These are phyloP conservation scores for Procambarus virginalis DNA, from an alignment of 1,140 invertebrate genomes.

Conservation along the genomic window DNA sequence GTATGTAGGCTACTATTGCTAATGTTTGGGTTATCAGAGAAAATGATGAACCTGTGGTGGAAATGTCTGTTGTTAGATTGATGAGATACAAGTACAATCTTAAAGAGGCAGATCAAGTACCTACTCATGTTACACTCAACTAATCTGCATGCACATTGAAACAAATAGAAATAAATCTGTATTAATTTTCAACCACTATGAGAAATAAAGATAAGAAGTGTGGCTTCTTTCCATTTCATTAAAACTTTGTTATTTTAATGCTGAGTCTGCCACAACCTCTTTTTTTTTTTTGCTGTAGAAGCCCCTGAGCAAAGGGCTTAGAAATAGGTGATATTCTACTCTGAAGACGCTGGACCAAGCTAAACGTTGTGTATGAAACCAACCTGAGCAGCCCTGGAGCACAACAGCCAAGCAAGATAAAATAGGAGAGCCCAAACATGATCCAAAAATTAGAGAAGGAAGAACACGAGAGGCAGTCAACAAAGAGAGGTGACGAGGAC, in stretches of 20 bases:
- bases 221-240: conserved; percentile 1
- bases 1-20: background rate
- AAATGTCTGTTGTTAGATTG: conserved; percentile 22
- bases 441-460: conserved; percentile 52
- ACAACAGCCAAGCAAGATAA: conserved; percentile 55
- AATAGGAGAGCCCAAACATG: conserved; percentile 59
- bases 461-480: conserved; percentile 45
- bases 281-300: background rate
- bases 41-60: conserved; percentile 26
- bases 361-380: conserved; percentile 44
- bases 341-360: conserved; percentile 27
- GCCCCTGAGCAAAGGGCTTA: background rate
- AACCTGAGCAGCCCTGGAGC: conserved; percentile 47
- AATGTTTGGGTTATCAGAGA: conserved; percentile 4
- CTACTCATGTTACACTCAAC: conserved; percentile 24
- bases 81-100: conserved; percentile 1
- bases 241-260: background rate
- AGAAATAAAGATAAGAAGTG: conserved; percentile 17
- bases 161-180: conserved; percentile 13
- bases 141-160: conserved; percentile 30
- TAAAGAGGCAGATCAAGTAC: conserved; percentile 17
- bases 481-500: conserved; percentile 60
- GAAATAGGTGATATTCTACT: conserved; percentile 1
- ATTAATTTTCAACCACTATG: conserved; percentile 14
- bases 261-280: conserved; percentile 6